Conservation (phyloP, 2,113 vertebrate genomes). For the Promerops cafer region DNA sequence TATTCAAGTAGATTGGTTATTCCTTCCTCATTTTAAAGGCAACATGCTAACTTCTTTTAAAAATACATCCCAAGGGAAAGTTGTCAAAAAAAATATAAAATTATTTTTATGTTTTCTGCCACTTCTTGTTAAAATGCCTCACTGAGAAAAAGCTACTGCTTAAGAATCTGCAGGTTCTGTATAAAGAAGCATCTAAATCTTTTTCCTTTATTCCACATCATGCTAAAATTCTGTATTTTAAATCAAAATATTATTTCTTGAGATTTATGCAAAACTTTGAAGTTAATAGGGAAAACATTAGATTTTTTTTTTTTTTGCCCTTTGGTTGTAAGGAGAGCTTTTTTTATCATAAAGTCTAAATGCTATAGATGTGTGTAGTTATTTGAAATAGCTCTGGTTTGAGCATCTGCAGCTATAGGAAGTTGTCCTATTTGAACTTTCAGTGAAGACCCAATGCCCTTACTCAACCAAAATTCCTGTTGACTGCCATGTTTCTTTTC, state of each 20-base stretch:
- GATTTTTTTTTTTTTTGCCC: neutral
- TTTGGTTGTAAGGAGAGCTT: neutral
- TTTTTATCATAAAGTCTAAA: neutral
- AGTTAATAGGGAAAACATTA: neutral
- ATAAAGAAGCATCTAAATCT: neutral
- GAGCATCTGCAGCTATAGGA: neutral
- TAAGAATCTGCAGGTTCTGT: neutral
- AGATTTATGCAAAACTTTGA: neutral
- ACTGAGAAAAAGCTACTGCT: neutral
- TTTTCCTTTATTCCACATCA: neutral
- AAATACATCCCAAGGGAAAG: neutral
- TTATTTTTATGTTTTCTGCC: neutral
- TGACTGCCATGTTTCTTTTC: neutral
- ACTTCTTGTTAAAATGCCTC: neutral
- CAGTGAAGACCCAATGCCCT: neutral
- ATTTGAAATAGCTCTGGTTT: neutral
- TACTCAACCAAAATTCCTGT: neutral
- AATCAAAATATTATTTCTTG: neutral
- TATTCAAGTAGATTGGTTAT: neutral
- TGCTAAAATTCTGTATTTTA: neutral
- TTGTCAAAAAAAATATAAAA: neutral
- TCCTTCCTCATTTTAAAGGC: neutral
- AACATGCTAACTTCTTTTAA: neutral
- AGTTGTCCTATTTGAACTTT: neutral
- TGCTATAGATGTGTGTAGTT: neutral